Conservation (phyloP, 2,888 invertebrate genomes). For the Trissoscelio sp. region DNA sequence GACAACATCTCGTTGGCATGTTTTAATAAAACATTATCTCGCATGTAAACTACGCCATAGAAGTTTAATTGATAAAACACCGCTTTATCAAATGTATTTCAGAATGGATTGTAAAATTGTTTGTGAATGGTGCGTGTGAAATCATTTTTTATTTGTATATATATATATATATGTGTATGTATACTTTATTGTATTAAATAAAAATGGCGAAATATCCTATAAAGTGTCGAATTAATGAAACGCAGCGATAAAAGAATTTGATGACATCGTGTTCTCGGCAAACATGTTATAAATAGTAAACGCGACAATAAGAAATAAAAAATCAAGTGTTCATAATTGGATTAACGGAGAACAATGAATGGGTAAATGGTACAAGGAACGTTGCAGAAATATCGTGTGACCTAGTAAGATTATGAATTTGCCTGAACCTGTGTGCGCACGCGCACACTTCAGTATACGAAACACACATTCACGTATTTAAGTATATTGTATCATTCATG, state of each 20-base stretch:
- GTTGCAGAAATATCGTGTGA: slow-evolving; percentile 53
- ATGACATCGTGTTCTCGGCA: background rate
- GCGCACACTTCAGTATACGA: background rate
- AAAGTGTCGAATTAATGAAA: no score
- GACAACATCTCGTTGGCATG: background rate
- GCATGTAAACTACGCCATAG: background rate
- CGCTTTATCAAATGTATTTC: background rate
- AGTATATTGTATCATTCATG: background rate
- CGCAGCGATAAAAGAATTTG: background rate
- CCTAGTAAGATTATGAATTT: slow-evolving; percentile 55
- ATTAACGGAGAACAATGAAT: slow-evolving; percentile 53
- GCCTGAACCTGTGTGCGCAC: slow-evolving; percentile 13
- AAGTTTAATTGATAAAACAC: background rate
- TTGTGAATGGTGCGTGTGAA: background rate
- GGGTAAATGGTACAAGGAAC: slow-evolving; percentile 55
- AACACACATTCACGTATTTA: background rate
- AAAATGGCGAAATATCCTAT: no score
- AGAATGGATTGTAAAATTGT: background rate
- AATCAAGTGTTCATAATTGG: slow-evolving; percentile 56
- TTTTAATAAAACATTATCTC: slow-evolving; percentile 1
- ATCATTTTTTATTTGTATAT: no score
- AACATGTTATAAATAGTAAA: slow-evolving; percentile 12
- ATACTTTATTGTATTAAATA: no score
- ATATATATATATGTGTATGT: no score
- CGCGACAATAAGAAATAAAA: slow-evolving; percentile 25